Evolutionary conservation across 1,140 invertebrate species (phyloP), one percentile per base, ranked within the genome.

Genomic region (Pogonomyrmex californicus): DNA sequence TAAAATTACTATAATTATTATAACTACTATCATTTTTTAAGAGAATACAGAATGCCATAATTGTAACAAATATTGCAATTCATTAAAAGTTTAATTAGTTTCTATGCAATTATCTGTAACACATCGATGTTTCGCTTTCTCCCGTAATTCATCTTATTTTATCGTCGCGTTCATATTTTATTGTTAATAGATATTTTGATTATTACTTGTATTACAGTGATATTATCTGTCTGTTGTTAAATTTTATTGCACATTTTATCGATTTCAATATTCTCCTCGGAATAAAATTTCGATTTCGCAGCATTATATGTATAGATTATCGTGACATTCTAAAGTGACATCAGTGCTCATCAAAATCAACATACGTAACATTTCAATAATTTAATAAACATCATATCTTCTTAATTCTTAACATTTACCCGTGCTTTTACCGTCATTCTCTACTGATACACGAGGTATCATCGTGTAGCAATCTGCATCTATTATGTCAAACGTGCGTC

Each of bases 381-480:
- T 78, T 65, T 47, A 62, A 60, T 38, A 36, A 63, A 17, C 44
- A 47, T 78, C 58, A 38, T 65, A 78, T 33, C 17, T 63, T 63
- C 30, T 49, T 78, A 65, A 65, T 49, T 23, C 23, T 23, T 23
- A 23, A 47, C 23, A 10, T 62, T 41, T 36, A 77, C 47, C 41
- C 41, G 30, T 47, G 23, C 30, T n/a, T 4, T 23, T 23, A 77
- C 41, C 44, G 14, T 4, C 47, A 36, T 23, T 47, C 10, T 17
- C 14, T 12, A 14, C 14, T 78, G 76, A 78, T 49, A 78, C 1
- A 36, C 30, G 33, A 78, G 23, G 12, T 44, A 78, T 65, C 41
- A 0, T 63, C 4, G 75, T 78, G 58, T 78, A 36, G 60, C 30
- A 78, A 65, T 78, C 60, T 65, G 44, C 60, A 78, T 63, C 65